A percentile compares a stretch with the other conserved stretches of the same genome.
These are phyloP conservation scores for Lordiphosa stackelbergi DNA, from an alignment of 1,140 invertebrate species.

Conservation along the genomic window DNA sequence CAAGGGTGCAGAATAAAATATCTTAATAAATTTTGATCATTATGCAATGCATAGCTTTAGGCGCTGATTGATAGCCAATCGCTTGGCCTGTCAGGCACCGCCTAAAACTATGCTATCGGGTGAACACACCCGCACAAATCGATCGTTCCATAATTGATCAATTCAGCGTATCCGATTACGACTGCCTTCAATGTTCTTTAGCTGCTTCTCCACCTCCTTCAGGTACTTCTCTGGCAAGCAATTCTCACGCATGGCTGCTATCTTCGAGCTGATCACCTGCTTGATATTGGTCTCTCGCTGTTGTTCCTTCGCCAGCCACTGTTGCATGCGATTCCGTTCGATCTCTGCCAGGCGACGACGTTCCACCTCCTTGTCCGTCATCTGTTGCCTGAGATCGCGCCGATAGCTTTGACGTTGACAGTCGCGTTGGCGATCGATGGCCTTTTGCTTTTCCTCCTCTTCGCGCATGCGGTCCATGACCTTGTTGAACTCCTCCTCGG, in stretches of 20 bases:
- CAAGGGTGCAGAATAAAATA: neutral
- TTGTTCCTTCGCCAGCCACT: conserved; percentile 79
- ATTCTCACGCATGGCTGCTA: conserved; percentile 79
- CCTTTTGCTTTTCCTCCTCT: conserved; percentile 77
- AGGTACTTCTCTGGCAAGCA: conserved; percentile 76
- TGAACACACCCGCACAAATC: no score
- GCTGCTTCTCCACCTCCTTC: conserved; percentile 76
- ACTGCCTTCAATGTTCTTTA: conserved; percentile 56
- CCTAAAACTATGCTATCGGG: conserved; percentile 33
- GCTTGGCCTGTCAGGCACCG: neutral
- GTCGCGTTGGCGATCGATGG: conserved; percentile 67
- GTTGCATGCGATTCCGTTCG: conserved; percentile 79
- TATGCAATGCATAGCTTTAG: conserved; percentile 35
- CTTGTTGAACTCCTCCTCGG: conserved; percentile 80
- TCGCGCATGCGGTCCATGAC: conserved; percentile 77
- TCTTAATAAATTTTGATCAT: neutral
- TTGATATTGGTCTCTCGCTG: conserved; percentile 79
- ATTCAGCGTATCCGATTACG: conserved; percentile 50
- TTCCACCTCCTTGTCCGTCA: conserved; percentile 81
- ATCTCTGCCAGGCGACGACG: conserved; percentile 76
- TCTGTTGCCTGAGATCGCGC: conserved; percentile 77
- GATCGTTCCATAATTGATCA: neutral
- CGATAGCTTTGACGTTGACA: conserved; percentile 52
- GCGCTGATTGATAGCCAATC: neutral
- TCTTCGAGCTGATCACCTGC: conserved; percentile 81